Evolutionary conservation across 2,113 vertebrate species (phyloP), one percentile per base, ranked within the genome.

Genomic region (Nicator chloris): DNA sequence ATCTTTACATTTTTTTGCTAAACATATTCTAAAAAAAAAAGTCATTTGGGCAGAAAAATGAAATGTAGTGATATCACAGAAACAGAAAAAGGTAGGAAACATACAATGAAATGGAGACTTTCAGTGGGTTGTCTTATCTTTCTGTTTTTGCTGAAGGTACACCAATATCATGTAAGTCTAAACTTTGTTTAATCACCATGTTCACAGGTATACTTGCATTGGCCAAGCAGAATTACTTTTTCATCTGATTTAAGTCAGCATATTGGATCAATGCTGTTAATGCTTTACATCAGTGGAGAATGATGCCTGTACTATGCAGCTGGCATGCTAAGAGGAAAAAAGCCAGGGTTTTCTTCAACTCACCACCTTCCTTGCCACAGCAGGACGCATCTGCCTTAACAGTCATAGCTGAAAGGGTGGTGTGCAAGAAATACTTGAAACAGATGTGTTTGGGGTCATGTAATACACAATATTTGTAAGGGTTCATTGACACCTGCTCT

Each of bases 401-500:
- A 31, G 64, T 35, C 33, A 60, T n/a, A 77, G 28, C 54, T 65
- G 31, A 35, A 94, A 61, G 60, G 66, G 33, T 33, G 9, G 6
- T 37, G 8, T 72, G 23, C 8, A 61, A 97, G 68, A 78, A 91
- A 73, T 37, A 75, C 65, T 86, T 92, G 53, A 69, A 70, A 73
- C 14, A 71, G 35, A 23, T 61, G 19, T 30, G 30, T 50, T 3
- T 57, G 3, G n/a, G 61, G 56, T 92, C 49, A n/a, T 39, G 40
- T 82, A 92, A 96, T 42, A 85, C 75, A 44, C 10, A 42, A 4
- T 54, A 85, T 93, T 84, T 91, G 44, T 56, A 56, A 54, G 77
- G 66, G 93, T 88, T 94, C 76, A 21, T 92, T 94, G 93, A 92
- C 76, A 97, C 61, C 69, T 92, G 53, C 33, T 79, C 20, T 91